Evolutionary conservation across 2,888 invertebrate genomes (phyloP), one percentile per base, ranked within the genome.

Genomic region (Hydrotaea diabolus): DNA sequence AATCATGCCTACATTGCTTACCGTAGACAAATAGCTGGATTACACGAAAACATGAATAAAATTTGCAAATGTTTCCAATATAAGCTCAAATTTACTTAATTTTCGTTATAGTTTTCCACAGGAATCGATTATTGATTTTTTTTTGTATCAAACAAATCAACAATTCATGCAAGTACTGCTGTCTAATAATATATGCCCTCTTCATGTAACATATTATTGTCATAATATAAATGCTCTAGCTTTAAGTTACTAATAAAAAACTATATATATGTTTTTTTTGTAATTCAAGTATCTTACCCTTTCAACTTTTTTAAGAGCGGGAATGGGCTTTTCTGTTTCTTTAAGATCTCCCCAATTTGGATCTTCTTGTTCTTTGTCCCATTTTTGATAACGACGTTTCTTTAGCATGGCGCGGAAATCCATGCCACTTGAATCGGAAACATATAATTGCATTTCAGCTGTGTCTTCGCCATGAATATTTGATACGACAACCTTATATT

Each of bases 321-420:
- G 97, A 89, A 96, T 93, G 86, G 97, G 97, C 92, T 97, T 96
- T 91, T 98, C 98, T 21, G 95, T 95, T 93, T 98, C 97, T 93
- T 98, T 98, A 83, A 99, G 94, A 89, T 98, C 96, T 87, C 97
- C 97, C 96, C 97, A 98, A 92, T 98, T 97, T 46, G 96, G 96
- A 89, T 98, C 98, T 75, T 96, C 96, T 88, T 98, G 96, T 88
- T 98, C 96, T 92, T 96, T 95, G 84, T 94, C 97, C 98, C 98
- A 98, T 94, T 97, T 97, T 89, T 96, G 96, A 92, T 98, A 98
- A 93, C 97, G 97, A 90, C 98, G 96, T 94, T 98, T 98, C 93
- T 98, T 98, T 89, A 99, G 94, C 96, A 99, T 96, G 86, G 98
- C 96, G 93, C 99, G 96, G 96, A 99, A 99, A 93, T 99, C 99